phyloP scores from a whole-genome alignment of 1,140 invertebrate genomes.

The Belonocnema kinseyi region DNA sequence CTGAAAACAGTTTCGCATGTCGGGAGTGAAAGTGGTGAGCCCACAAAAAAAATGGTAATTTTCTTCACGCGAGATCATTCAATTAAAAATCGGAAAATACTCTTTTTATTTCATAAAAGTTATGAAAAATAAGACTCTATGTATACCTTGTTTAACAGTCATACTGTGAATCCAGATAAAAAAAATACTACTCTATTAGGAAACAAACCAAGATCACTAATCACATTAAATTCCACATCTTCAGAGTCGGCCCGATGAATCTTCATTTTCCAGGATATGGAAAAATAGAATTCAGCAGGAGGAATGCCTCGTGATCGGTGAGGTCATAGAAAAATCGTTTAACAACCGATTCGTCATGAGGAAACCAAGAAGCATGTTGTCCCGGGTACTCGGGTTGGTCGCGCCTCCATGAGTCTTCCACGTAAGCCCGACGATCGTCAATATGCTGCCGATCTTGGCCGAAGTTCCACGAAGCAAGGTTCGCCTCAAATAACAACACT shows the following conservation, averaged over 20 bases:
- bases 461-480: slow-evolving; percentile 59
- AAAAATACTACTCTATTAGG: too few species aligned
- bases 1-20: too few species aligned
- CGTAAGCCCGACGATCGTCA: slow-evolving; percentile 26
- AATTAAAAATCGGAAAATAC: too few species aligned
- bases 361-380: neutral
- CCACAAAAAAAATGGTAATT: too few species aligned
- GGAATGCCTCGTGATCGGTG: neutral
- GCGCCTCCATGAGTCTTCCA: slow-evolving; percentile 50
- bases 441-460: slow-evolving; percentile 52
- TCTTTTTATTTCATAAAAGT: too few species aligned
- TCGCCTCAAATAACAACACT: slow-evolving; percentile 54
- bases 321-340: neutral
- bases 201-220: too few species aligned
- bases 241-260: neutral
- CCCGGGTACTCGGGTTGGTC: neutral
- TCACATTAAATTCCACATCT: neutral
- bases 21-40: too few species aligned
- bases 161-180: too few species aligned
- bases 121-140: too few species aligned
- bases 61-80: too few species aligned
- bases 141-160: too few species aligned
- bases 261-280: neutral
- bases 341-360: slow-evolving; percentile 3
- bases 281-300: neutral